phyloP scores from a whole-genome alignment of 2,888 invertebrate genomes.

The Sepiola atlantica region DNA sequence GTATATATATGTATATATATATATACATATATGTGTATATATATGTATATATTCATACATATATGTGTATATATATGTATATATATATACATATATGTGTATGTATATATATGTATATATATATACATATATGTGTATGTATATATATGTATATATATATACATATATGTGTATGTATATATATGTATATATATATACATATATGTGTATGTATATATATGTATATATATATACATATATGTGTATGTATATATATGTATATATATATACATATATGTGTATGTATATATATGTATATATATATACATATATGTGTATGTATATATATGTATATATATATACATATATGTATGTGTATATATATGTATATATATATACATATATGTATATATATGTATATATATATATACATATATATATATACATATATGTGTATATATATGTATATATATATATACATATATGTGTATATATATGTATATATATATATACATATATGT shows the following conservation, averaged over 20 bases:
- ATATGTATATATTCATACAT: background rate
- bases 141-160: background rate
- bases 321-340: conserved; percentile 35
- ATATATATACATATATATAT: background rate
- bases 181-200: background rate
- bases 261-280: conserved; percentile 38
- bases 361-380: background rate
- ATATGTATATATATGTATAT: conserved; percentile 8
- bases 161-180: background rate
- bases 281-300: conserved; percentile 16
- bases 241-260: conserved; percentile 35
- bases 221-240: background rate
- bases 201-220: background rate
- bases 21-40: background rate
- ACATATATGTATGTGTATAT: background rate
- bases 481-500: background rate
- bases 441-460: background rate
- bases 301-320: background rate
- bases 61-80: background rate
- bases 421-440: background rate
- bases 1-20: background rate
- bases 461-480: background rate
- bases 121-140: conserved; percentile 16
- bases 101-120: conserved; percentile 35
- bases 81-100: background rate